phyloP scores from a whole-genome alignment of 1,140 invertebrate species.

The Aleiodes sp. region DNA sequence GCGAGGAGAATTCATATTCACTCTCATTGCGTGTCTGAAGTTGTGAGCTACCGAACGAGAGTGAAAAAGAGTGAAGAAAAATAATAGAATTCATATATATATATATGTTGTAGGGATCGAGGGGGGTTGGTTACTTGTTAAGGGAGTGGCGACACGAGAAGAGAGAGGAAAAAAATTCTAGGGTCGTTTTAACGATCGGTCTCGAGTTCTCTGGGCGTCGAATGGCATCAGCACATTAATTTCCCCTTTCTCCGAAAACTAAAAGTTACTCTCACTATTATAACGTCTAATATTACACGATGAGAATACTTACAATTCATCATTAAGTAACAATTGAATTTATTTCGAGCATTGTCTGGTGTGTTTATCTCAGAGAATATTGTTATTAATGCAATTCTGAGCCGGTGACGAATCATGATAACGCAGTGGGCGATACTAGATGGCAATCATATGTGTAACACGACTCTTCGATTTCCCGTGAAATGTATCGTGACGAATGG shows the following conservation, averaged over 20 bases:
- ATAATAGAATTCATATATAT: background rate
- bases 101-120: too few species aligned
- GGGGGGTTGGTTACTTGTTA: background rate
- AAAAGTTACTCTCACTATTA: background rate
- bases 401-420: too few species aligned
- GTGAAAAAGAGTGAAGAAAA: background rate
- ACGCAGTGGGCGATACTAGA: background rate
- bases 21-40: slow-evolving; percentile 23
- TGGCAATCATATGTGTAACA: background rate
- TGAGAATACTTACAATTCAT: too few species aligned
- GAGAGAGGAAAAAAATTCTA: slow-evolving; percentile 6
- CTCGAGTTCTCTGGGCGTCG: slow-evolving; percentile 37
- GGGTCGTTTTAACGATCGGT: slow-evolving; percentile 41
- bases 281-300: background rate
- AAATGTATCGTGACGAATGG: slow-evolving; percentile 28
- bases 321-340: slow-evolving; percentile 2
- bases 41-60: background rate
- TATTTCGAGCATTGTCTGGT: background rate
- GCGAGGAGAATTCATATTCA: background rate
- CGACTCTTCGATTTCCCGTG: slow-evolving; percentile 30
- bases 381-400: slow-evolving; percentile 14
- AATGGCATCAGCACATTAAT: slow-evolving; percentile 42
- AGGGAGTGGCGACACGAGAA: slow-evolving; percentile 29
- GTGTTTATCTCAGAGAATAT: background rate
- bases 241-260: background rate